Percentiles rank a stretch among this genome's conserved stretches.
Evolutionary conservation across 2,797 vertebrate genomes (phyloP).

Genomic region (Malurus leucopterus): DNA sequence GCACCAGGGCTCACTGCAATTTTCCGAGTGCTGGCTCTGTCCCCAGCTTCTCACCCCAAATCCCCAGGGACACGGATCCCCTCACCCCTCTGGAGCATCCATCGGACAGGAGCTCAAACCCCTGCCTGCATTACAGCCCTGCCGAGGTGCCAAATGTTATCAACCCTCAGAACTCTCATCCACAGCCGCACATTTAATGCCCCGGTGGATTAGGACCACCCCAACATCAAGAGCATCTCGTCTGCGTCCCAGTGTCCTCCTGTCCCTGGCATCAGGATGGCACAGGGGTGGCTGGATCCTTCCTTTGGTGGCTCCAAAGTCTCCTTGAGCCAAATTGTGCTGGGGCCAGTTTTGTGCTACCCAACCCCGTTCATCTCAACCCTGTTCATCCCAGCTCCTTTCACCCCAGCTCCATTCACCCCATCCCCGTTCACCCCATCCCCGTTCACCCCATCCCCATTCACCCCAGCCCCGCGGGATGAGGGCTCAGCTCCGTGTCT

Average conservation of each 20-base stretch:
- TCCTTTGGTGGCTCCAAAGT: not conserved
- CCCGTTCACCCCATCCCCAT: rapidly evolving
- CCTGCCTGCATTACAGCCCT: not conserved
- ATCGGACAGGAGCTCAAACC: rapidly evolving
- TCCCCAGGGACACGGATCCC: rapidly evolving
- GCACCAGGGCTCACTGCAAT: rapidly evolving
- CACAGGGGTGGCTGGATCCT: not conserved
- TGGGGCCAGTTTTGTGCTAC: not conserved
- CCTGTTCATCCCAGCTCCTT: no score
- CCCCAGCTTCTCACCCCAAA: not conserved
- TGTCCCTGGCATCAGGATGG: not conserved
- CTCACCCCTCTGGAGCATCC: rapidly evolving
- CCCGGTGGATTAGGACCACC: rapidly evolving
- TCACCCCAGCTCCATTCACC: no score
- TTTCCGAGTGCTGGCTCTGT: not conserved
- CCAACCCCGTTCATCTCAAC: not conserved
- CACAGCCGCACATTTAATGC: not conserved
- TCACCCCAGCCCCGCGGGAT: rapidly evolving
- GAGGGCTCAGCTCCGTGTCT: not conserved
- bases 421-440: not conserved
- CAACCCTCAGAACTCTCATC: not conserved
- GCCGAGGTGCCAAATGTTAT: not conserved
- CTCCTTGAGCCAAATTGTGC: rapidly evolving
- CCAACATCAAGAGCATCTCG: not conserved
- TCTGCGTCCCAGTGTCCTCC: not conserved